Evolutionary conservation across 2,113 vertebrate genomes (phyloP).

Genomic region (Pteronura brasiliensis): DNA sequence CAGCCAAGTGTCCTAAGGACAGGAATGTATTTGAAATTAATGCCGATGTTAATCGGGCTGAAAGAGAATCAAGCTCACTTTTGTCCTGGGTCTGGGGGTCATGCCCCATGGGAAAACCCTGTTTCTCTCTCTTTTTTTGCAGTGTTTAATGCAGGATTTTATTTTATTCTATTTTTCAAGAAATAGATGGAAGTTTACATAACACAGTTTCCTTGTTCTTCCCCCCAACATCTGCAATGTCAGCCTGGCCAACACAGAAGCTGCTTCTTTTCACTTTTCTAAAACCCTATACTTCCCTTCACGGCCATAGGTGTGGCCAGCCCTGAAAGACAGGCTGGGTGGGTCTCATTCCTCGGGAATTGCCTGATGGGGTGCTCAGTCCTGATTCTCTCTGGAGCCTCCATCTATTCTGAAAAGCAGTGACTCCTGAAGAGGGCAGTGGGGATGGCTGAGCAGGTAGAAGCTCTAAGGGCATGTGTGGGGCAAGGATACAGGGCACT

Average conservation of each 20-base stretch:
- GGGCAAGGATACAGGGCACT: fast-evolving
- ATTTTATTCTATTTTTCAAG: neutral
- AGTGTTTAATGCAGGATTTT: neutral
- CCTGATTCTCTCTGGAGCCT: neutral
- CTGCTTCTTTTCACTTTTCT: neutral
- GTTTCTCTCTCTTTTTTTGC: neutral
- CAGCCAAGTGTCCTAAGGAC: constrained; percentile 63
- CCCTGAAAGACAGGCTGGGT: neutral
- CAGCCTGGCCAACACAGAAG: neutral
- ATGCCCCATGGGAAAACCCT: neutral
- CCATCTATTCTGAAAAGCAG: neutral
- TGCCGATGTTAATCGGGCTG: constrained; percentile 52
- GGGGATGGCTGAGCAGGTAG: neutral
- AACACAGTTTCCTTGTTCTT: neutral
- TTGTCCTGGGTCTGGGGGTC: neutral
- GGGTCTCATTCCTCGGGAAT: neutral
- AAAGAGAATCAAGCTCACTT: constrained; percentile 42
- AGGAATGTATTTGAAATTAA: constrained; percentile 67
- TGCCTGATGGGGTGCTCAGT: neutral
- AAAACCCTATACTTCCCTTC: neutral
- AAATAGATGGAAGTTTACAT: neutral
- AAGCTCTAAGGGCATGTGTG: neutral
- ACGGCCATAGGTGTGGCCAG: neutral
- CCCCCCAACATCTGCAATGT: neutral
- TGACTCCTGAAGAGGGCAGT: neutral